Percentiles rank a stretch among this genome's conserved stretches.
Conservation (phyloP, 1,140 invertebrate genomes). For the Penaeus chinensis region DNA sequence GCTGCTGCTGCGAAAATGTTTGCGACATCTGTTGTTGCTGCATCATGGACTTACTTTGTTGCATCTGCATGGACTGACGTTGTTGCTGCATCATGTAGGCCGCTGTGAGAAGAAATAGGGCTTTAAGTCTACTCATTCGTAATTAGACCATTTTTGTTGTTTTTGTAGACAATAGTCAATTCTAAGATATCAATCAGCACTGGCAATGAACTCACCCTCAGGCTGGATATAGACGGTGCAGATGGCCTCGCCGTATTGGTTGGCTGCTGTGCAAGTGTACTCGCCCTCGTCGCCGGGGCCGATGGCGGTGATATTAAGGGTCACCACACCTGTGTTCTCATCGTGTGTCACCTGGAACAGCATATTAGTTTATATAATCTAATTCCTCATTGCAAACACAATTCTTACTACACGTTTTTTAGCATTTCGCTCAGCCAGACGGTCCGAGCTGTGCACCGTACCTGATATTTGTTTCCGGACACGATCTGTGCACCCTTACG, state of each 20-base stretch:
- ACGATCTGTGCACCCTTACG: conserved; percentile 77
- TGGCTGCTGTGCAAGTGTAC: conserved; percentile 92
- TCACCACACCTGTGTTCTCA: conserved; percentile 85
- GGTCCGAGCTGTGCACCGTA: neutral
- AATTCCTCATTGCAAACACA: neutral
- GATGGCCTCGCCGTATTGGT: conserved; percentile 92
- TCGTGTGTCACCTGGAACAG: conserved; percentile 91
- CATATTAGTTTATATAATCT: conserved; percentile 72
- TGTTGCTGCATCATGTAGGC: conserved; percentile 64
- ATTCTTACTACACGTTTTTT: no score
- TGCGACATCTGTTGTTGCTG: conserved; percentile 63
- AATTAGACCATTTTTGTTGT: neutral
- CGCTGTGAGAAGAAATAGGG: conserved; percentile 28
- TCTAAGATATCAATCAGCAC: neutral
- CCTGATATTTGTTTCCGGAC: conserved; percentile 60
- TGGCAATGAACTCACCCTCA: conserved; percentile 74
- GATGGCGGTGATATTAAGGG: conserved; percentile 88
- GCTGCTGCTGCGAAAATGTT: conserved; percentile 64
- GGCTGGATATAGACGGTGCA: conserved; percentile 95
- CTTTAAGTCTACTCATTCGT: neutral
- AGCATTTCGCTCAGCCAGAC: no score
- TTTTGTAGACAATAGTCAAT: neutral
- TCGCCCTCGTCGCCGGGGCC: conserved; percentile 95
- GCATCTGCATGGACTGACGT: conserved; percentile 66
- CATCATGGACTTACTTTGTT: conserved; percentile 34